Conservation (phyloP, 2,888 invertebrate genomes). For the Cephus runcator region DNA sequence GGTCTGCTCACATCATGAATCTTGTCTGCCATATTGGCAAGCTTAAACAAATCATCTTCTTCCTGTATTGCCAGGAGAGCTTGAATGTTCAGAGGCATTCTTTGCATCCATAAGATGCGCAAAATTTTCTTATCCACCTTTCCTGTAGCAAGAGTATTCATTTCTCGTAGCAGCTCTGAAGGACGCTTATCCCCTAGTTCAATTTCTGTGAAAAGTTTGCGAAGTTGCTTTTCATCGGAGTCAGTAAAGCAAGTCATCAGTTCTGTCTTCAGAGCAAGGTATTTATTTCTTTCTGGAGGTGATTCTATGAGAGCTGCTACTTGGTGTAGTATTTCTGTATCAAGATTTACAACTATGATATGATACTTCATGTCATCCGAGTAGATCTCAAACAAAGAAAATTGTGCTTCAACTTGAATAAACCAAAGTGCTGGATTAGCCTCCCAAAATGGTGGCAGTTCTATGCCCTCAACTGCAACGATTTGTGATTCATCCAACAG, state of each 20-base stretch:
- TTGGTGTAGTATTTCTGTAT: conserved; percentile 18
- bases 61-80: not conserved
- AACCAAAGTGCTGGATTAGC: conserved; percentile 23
- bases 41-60: not conserved
- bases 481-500: not conserved
- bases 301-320: conserved; percentile 19
- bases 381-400: conserved; percentile 12
- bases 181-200: conserved; percentile 26
- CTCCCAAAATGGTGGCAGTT: conserved; percentile 14
- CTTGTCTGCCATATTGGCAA: conserved; percentile 14
- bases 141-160: conserved; percentile 16
- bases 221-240: conserved; percentile 15
- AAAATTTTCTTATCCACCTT: conserved; percentile 18
- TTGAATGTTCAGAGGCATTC: conserved; percentile 8
- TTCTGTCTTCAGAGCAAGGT: conserved; percentile 18
- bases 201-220: conserved; percentile 18
- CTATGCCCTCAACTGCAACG: not conserved
- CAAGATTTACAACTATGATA: conserved; percentile 17
- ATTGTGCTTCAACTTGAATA: conserved; percentile 25
- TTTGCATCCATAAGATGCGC: conserved; percentile 22
- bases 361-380: conserved; percentile 18
- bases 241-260: conserved; percentile 20
- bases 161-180: conserved; percentile 24
- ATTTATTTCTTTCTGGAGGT: conserved; percentile 19
- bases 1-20: not conserved